These are phyloP conservation scores for Leptopilina drosophilae DNA, from an alignment of 2,888 invertebrate species.

Conservation along the genomic window DNA sequence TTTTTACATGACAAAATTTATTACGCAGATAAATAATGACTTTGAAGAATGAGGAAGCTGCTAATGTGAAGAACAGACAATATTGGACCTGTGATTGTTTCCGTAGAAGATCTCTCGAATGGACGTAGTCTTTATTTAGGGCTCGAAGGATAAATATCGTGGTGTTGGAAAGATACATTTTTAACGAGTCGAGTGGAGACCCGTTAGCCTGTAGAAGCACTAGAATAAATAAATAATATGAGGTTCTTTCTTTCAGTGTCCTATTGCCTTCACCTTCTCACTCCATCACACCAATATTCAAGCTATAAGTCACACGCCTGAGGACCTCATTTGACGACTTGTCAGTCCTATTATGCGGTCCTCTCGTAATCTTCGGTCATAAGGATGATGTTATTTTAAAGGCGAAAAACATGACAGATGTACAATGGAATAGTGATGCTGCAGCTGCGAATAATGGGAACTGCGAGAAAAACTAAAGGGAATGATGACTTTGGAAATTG, in stretches of 20 bases:
- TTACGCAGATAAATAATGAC: not conserved
- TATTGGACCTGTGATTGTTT: constrained; percentile 42
- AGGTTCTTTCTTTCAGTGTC: constrained; percentile 60
- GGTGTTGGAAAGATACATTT: constrained; percentile 52
- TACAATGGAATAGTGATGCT: constrained; percentile 68
- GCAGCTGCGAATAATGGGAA: constrained; percentile 70
- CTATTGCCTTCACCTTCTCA: constrained; percentile 43
- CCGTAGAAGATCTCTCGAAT: constrained; percentile 46
- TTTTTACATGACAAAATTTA: too few species aligned
- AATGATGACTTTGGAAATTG: constrained; percentile 32
- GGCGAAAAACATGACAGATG: constrained; percentile 75
- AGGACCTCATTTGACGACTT: constrained; percentile 40
- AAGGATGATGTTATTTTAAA: constrained; percentile 74
- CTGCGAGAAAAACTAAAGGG: constrained; percentile 50
- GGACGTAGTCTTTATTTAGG: constrained; percentile 64
- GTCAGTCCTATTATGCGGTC: constrained; percentile 42
- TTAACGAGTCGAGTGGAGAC: constrained; percentile 59
- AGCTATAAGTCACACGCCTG: constrained; percentile 24
- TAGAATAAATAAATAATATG: constrained; percentile 73
- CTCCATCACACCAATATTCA: constrained; percentile 33
- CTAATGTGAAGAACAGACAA: not conserved
- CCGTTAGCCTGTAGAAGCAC: constrained; percentile 49
- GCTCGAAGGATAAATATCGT: constrained; percentile 66
- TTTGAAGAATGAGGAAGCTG: too few species aligned
- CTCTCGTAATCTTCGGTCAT: constrained; percentile 66